Conservation (phyloP, 2,113 vertebrate genomes). For the Egretta garzetta region DNA sequence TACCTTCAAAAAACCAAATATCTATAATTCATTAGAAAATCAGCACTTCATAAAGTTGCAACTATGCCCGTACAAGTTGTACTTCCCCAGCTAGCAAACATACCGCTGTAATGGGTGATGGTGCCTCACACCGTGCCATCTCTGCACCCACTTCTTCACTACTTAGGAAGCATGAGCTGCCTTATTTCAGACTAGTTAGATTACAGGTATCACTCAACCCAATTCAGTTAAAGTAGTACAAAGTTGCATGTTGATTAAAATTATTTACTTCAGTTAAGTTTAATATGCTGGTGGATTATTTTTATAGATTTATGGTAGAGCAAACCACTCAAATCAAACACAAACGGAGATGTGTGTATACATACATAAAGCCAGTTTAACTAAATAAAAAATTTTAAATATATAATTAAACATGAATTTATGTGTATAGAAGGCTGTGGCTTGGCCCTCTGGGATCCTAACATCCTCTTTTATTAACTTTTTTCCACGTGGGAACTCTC, state of each 20-base stretch:
- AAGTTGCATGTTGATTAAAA: background rate
- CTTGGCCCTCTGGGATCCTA: background rate
- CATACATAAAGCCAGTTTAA: background rate
- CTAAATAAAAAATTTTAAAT: background rate
- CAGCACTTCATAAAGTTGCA: background rate
- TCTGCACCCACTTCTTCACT: background rate
- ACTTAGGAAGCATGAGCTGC: accelerated
- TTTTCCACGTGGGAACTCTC: background rate
- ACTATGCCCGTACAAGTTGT: background rate
- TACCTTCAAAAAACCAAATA: background rate
- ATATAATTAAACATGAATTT: background rate
- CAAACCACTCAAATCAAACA: background rate
- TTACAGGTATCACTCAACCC: background rate
- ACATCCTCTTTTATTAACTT: background rate
- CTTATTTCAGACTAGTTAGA: background rate
- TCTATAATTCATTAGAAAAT: background rate
- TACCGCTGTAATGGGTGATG: background rate
- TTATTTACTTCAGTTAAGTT: background rate
- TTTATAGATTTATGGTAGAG: background rate
- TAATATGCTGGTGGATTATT: background rate
- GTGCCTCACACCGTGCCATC: background rate
- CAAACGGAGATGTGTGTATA: background rate
- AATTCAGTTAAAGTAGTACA: background rate
- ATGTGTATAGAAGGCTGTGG: background rate
- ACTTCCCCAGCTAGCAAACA: background rate